Evolutionary conservation across 2,113 vertebrate species (phyloP).

Genomic region (Oryzias curvinotus): DNA sequence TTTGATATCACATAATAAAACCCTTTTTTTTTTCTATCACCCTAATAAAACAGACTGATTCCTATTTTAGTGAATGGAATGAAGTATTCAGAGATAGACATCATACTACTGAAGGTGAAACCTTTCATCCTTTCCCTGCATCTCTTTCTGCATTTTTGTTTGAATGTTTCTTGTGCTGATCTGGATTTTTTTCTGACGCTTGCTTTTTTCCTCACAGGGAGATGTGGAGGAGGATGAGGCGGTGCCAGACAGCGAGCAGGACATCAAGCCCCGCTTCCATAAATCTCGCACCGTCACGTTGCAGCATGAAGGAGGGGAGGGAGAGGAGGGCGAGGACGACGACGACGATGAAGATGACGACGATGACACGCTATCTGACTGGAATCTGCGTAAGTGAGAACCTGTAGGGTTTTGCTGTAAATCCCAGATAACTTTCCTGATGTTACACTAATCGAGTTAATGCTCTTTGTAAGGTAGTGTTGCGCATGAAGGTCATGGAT

Average conservation of each 20-base stretch:
- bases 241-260: conserved; percentile 91
- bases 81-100: conserved; percentile 97
- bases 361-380: conserved; percentile 88
- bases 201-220: conserved; percentile 72
- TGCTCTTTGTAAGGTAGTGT: too few species aligned
- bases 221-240: conserved; percentile 93
- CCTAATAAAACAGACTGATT: conserved; percentile 75
- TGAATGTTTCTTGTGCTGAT: neutral
- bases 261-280: conserved; percentile 96
- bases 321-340: conserved; percentile 82
- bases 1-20: too few species aligned
- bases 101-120: conserved; percentile 90
- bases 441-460: too few species aligned
- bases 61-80: conserved; percentile 93
- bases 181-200: neutral
- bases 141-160: neutral
- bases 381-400: conserved; percentile 87
- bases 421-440: too few species aligned
- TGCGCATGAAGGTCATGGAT: neutral
- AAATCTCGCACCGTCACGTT: conserved; percentile 93
- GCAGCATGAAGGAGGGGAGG: conserved; percentile 89
- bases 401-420: neutral
- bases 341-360: conserved; percentile 91
- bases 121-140: neutral
- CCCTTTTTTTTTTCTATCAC: neutral